A percentile compares a stretch with the other conserved stretches of the same genome.
These are phyloP conservation scores for Chrysolina americana DNA, from an alignment of 2,888 invertebrate genomes.

Conservation along the genomic window DNA sequence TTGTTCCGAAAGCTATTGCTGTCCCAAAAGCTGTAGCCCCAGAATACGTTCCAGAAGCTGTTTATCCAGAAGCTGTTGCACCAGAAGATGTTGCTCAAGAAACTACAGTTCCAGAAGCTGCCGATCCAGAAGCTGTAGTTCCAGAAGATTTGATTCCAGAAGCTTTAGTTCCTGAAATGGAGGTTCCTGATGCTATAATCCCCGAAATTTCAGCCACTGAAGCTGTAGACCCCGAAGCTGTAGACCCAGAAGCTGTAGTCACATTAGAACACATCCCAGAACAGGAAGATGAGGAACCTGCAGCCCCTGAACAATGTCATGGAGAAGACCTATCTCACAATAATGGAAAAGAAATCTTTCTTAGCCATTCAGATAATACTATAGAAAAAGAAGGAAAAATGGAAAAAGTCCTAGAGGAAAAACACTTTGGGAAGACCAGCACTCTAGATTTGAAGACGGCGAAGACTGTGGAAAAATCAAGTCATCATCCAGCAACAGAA, in stretches of 20 bases:
- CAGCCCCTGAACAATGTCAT: background rate
- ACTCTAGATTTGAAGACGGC: background rate
- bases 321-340: background rate
- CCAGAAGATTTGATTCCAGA: background rate
- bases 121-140: background rate
- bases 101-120: too few relatives aligned
- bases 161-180: background rate
- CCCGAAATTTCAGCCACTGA: background rate
- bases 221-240: background rate
- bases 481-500: too few relatives aligned
- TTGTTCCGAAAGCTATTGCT: background rate
- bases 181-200: background rate
- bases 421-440: background rate
- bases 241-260: background rate
- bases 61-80: too few relatives aligned
- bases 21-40: background rate
- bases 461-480: background rate
- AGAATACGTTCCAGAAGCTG: background rate
- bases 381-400: slow-evolving; percentile 17
- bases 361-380: background rate
- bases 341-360: background rate
- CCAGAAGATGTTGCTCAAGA: too few relatives aligned
- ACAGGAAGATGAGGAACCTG: background rate
- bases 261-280: too few relatives aligned
- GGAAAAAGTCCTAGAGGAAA: background rate